Conservation (phyloP, 2,113 vertebrate genomes). For the Alouatta palliata region DNA sequence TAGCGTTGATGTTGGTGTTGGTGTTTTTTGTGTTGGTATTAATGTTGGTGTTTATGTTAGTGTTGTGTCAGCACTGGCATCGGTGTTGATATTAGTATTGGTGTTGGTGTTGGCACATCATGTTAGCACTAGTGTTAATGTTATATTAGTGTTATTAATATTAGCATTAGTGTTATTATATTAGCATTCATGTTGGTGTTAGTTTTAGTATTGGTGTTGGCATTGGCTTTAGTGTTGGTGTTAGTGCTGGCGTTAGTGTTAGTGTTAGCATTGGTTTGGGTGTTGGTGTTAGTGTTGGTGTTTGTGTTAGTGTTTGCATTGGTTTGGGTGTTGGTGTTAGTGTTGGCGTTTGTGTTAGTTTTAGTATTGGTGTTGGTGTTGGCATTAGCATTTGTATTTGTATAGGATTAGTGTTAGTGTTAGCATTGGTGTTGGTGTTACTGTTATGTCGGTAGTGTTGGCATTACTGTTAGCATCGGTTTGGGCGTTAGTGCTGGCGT, state of each 20-base stretch:
- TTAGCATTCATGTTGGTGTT: not conserved
- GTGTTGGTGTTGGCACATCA: accelerated
- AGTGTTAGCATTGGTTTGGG: not conserved
- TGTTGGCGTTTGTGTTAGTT: not conserved
- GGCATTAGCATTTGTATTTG: no score
- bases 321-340: no score
- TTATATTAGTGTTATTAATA: not conserved
- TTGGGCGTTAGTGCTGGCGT: not conserved
- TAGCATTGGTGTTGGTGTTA: no score
- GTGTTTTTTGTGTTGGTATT: not conserved
- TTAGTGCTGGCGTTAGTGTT: not conserved
- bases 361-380: no score
- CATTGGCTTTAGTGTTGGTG: not conserved
- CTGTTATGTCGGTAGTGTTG: no score
- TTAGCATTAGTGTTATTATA: no score
- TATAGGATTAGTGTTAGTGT: no score
- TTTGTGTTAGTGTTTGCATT: no score
- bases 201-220: no score
- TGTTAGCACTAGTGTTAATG: not conserved
- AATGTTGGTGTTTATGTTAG: no score
- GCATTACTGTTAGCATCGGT: no score
- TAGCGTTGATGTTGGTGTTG: not conserved
- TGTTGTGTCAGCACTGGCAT: no score
- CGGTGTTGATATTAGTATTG: not conserved
- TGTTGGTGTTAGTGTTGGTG: not conserved